Evolutionary conservation across 2,113 vertebrate species (phyloP).

Genomic region (Lates calcarifer): DNA sequence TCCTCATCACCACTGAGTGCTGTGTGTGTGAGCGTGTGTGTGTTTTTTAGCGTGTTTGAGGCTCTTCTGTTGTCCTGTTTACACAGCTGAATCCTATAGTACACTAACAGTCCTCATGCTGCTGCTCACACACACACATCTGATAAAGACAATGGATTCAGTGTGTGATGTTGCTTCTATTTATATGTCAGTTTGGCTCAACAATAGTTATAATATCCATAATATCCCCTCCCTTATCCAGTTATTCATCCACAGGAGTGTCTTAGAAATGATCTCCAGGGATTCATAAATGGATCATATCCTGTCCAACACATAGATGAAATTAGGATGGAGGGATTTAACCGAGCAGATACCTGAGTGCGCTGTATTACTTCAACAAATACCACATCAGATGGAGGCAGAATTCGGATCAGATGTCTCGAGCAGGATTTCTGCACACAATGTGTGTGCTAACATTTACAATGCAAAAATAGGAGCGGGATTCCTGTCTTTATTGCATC

Average conservation of each 20-base stretch:
- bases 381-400: constrained; percentile 32
- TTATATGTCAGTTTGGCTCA: constrained; percentile 49
- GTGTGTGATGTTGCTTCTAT: constrained; percentile 33
- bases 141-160: constrained; percentile 10
- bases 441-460: constrained; percentile 61
- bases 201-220: constrained; percentile 46
- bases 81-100: constrained; percentile 56
- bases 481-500: constrained; percentile 67
- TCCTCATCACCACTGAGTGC: constrained; percentile 44
- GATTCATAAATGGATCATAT: constrained; percentile 66
- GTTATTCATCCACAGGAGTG: constrained; percentile 54
- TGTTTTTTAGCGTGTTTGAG: constrained; percentile 11
- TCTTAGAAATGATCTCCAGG: constrained; percentile 48
- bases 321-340: constrained; percentile 58
- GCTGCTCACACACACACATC: constrained; percentile 1
- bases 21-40: constrained; percentile 27
- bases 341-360: constrained; percentile 30
- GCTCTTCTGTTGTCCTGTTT: constrained; percentile 51
- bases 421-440: constrained; percentile 32
- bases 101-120: constrained; percentile 12
- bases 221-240: constrained; percentile 52
- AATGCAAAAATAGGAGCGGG: constrained; percentile 42
- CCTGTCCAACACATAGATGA: constrained; percentile 42
- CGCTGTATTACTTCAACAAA: constrained; percentile 43
- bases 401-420: constrained; percentile 46